Evolutionary conservation across 2,113 vertebrate genomes (phyloP).

Genomic region (Uropsilus gracilis): DNA sequence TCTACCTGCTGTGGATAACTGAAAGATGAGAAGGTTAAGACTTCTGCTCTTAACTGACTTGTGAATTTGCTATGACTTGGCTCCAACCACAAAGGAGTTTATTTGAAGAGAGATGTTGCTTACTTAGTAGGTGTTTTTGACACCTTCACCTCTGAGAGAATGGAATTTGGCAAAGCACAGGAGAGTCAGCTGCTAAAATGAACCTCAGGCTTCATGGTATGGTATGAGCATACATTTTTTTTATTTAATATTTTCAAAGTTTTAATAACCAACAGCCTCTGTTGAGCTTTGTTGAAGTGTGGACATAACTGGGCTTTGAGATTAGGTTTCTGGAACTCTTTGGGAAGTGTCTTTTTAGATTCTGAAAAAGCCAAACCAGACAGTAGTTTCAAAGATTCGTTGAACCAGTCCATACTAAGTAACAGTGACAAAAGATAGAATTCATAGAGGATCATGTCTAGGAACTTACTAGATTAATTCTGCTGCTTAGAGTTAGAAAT

Average conservation of each 20-base stretch:
- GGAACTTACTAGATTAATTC: neutral
- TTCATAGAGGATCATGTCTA: neutral
- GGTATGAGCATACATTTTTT: neutral
- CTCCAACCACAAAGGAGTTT: neutral
- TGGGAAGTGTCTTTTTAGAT: neutral
- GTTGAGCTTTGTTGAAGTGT: neutral
- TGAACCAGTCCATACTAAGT: neutral
- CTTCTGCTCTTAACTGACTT: neutral
- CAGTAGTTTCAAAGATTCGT: neutral
- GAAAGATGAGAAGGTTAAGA: neutral
- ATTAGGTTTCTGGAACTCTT: neutral
- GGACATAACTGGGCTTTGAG: neutral
- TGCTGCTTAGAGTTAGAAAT: neutral
- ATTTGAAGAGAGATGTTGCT: neutral
- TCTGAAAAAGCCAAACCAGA: neutral
- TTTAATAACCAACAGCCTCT: neutral
- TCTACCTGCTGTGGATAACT: neutral
- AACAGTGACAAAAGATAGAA: neutral
- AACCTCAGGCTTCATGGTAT: neutral
- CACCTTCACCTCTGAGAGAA: neutral
- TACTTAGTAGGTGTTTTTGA: constrained; percentile 4
- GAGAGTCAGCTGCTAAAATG: neutral
- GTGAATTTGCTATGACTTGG: neutral
- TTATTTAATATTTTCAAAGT: neutral
- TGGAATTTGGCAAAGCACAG: neutral